These are phyloP conservation scores for Xyliphius kryptos DNA, from an alignment of 2,113 vertebrate species.

Conservation along the genomic window DNA sequence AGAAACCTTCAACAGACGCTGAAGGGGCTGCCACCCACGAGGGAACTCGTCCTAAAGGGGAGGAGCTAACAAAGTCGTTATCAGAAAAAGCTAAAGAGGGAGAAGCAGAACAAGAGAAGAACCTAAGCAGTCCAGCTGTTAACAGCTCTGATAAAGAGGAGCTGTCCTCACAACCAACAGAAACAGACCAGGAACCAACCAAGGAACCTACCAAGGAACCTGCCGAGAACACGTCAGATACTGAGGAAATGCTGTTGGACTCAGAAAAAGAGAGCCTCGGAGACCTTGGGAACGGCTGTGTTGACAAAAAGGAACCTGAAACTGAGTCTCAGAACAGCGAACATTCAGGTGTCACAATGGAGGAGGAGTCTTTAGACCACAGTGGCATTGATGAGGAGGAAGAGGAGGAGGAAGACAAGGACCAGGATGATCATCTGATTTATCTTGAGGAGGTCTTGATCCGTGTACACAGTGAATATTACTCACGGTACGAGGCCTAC, in stretches of 20 bases:
- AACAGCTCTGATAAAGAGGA: slow-evolving; percentile 69
- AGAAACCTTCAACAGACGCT: slow-evolving; percentile 46
- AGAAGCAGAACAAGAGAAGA: slow-evolving; percentile 42
- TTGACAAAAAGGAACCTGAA: slow-evolving; percentile 80
- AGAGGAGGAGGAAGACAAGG: slow-evolving; percentile 73
- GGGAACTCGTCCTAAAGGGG: slow-evolving; percentile 48
- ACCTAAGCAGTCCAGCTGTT: not conserved
- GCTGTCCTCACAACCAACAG: slow-evolving; percentile 45
- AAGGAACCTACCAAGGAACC: too few relatives aligned
- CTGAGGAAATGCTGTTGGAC: not conserved
- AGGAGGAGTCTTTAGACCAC: slow-evolving; percentile 86
- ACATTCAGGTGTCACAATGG: slow-evolving; percentile 85
- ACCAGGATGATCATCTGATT: slow-evolving; percentile 88
- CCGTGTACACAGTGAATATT: slow-evolving; percentile 87
- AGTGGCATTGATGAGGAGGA: slow-evolving; percentile 82
- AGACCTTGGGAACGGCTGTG: slow-evolving; percentile 77
- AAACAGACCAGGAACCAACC: too few relatives aligned
- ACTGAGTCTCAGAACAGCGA: slow-evolving; percentile 94
- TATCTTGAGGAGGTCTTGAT: slow-evolving; percentile 91
- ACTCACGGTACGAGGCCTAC: slow-evolving; percentile 76
- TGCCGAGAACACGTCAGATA: too few relatives aligned
- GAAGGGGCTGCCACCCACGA: slow-evolving; percentile 49
- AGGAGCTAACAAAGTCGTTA: slow-evolving; percentile 33
- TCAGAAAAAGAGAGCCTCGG: slow-evolving; percentile 59
- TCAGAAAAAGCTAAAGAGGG: slow-evolving; percentile 41